A percentile compares a stretch with the other conserved stretches of the same genome.
Conservation (phyloP, 2,888 invertebrate species). For the Parascotia fuliginaria region DNA sequence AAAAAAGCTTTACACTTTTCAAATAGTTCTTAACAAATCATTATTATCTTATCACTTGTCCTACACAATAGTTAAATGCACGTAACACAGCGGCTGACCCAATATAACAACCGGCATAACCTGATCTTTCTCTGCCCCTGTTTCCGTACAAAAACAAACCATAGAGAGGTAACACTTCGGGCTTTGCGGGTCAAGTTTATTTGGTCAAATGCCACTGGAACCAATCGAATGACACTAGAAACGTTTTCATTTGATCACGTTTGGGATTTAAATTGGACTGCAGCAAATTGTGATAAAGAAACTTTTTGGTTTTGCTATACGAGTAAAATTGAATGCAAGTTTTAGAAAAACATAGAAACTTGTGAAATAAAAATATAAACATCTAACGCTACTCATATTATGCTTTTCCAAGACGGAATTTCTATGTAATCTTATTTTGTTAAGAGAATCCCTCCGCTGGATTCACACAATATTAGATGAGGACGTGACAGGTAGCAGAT, state of each 20-base stretch:
- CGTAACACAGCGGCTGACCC: constrained; percentile 52
- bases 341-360: no score
- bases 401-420: no score
- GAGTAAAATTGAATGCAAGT: no score
- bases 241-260: constrained; percentile 55
- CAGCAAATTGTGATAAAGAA: constrained; percentile 30
- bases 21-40: neutral
- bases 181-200: constrained; percentile 40
- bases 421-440: no score
- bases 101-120: constrained; percentile 43
- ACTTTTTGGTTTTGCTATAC: constrained; percentile 23
- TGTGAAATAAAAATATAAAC: no score
- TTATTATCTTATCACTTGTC: constrained; percentile 26
- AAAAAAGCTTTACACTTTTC: no score
- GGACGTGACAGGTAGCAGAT: no score
- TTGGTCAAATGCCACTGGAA: constrained; percentile 42
- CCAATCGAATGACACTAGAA: constrained; percentile 51
- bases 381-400: no score
- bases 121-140: constrained; percentile 38
- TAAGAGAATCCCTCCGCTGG: no score
- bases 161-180: constrained; percentile 28
- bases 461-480: no score
- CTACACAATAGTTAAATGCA: constrained; percentile 45
- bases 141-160: constrained; percentile 36
- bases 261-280: constrained; percentile 51